These are phyloP conservation scores for Eulemur rubriventer DNA, from an alignment of 2,797 vertebrate genomes.

Conservation along the genomic window DNA sequence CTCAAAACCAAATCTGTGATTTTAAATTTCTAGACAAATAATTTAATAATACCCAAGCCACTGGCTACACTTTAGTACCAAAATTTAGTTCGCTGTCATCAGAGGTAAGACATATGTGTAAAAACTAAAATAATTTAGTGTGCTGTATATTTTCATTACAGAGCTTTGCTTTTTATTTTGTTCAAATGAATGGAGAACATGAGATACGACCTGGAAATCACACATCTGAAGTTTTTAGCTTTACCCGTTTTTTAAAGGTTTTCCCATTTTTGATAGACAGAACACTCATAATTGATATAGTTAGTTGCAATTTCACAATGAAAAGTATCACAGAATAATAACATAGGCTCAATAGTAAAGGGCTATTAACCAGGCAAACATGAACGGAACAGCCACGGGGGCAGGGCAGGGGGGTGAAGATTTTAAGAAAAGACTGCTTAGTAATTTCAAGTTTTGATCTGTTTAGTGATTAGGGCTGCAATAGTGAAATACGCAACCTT, in stretches of 20 bases:
- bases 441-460: not conserved
- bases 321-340: not conserved
- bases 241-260: conserved; percentile 26
- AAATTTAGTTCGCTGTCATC: not conserved
- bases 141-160: not conserved
- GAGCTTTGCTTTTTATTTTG: not conserved
- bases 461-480: not conserved
- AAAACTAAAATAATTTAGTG: not conserved
- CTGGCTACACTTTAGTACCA: not conserved
- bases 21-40: conserved; percentile 21
- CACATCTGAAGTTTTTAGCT: not conserved
- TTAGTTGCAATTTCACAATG: not conserved
- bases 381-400: not conserved
- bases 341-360: not conserved
- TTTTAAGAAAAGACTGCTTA: conserved; percentile 20
- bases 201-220: not conserved
- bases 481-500: not conserved
- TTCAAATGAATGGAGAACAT: not conserved
- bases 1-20: not conserved
- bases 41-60: not conserved
- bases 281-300: not conserved
- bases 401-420: not conserved
- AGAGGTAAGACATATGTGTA: not conserved
- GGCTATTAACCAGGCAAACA: not conserved
- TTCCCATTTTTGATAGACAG: not conserved